Conservation (phyloP, 2,888 invertebrate genomes). For the Drosophila nr. fundita region DNA sequence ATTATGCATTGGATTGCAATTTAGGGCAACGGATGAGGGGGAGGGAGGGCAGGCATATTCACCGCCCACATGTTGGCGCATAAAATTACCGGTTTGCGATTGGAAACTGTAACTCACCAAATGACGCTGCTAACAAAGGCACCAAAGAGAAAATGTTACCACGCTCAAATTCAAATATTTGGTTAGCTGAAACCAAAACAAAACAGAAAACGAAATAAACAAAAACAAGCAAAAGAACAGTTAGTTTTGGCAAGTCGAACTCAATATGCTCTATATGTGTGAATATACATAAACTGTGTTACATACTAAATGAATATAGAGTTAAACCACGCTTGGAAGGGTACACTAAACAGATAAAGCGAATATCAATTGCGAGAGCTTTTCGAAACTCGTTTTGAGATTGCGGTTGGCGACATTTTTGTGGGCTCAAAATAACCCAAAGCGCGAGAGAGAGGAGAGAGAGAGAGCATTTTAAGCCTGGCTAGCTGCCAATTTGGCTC, state of each 20-base stretch:
- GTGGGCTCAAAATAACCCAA: slow-evolving; percentile 57
- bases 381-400: slow-evolving; percentile 64
- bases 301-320: neutral
- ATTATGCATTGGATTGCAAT: slow-evolving; percentile 41
- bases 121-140: slow-evolving; percentile 27
- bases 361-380: slow-evolving; percentile 43
- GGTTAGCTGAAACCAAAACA: slow-evolving; percentile 49
- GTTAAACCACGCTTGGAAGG: neutral
- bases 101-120: slow-evolving; percentile 47
- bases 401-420: slow-evolving; percentile 63
- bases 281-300: neutral
- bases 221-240: neutral
- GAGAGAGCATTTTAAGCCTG: slow-evolving; percentile 37
- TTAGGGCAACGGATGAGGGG: slow-evolving; percentile 5
- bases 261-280: neutral
- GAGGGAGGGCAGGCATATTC: neutral
- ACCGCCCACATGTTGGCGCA: slow-evolving; percentile 24
- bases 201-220: slow-evolving; percentile 40
- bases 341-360: slow-evolving; percentile 18
- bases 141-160: slow-evolving; percentile 32
- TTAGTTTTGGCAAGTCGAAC: neutral
- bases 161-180: slow-evolving; percentile 61
- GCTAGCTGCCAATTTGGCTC: slow-evolving; percentile 22
- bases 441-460: neutral
- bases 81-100: slow-evolving; percentile 54